Evolutionary conservation across 30 jellyfish, hydroid and myxozoan species (phyloP).

Genomic region (Rhopilema esculentum): DNA sequence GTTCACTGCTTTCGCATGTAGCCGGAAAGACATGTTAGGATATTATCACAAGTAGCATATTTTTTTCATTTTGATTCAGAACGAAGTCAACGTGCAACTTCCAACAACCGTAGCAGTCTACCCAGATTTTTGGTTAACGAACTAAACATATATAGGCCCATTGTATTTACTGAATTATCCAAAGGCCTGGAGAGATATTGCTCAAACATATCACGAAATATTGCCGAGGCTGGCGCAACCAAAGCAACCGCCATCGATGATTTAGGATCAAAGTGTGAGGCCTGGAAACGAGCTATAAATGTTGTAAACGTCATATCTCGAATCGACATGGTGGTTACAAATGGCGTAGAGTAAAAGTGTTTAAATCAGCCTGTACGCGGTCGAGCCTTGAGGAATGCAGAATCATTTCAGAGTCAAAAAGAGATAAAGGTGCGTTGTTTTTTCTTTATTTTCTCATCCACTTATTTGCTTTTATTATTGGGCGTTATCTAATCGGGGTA

Average conservation of each 20-base stretch:
- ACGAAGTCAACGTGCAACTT: background rate
- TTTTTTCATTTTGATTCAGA: background rate
- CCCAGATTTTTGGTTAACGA: background rate
- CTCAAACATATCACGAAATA: background rate
- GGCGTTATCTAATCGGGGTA: too few relatives aligned
- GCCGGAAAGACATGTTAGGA: background rate
- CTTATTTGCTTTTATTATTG: too few relatives aligned
- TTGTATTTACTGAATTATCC: conserved; percentile 43
- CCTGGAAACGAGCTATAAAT: conserved; percentile 66
- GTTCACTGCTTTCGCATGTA: background rate
- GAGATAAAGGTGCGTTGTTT: too few relatives aligned
- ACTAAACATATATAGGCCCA: conserved; percentile 9
- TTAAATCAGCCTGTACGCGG: too few relatives aligned
- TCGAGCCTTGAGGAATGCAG: too few relatives aligned
- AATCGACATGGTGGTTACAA: conserved; percentile 43
- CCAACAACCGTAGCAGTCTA: background rate
- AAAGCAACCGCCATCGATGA: conserved; percentile 30
- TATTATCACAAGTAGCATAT: background rate
- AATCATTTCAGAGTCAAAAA: too few relatives aligned
- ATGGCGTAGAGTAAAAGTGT: background rate
- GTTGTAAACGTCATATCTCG: conserved; percentile 30
- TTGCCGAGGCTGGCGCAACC: background rate
- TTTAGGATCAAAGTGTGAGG: conserved; percentile 47
- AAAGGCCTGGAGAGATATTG: conserved; percentile 54
- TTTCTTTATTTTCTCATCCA: too few relatives aligned